Base-by-base conservation (phyloP, 2,888 invertebrate genomes). In the Opisthograptis luteolata region DNA sequence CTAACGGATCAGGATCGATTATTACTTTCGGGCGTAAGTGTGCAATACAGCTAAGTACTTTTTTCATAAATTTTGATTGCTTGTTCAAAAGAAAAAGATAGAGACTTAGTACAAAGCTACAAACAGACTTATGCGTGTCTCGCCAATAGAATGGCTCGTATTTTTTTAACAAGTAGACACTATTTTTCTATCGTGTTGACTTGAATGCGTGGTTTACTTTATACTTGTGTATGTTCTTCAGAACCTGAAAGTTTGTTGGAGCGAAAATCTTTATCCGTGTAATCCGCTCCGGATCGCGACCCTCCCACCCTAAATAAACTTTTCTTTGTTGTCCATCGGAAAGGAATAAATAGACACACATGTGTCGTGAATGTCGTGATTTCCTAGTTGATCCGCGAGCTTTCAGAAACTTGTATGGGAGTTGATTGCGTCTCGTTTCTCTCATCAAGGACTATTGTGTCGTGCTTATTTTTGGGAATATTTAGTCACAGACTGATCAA, bases 261-360 rank as follows among this genome's bases (percentile, higher is more conserved):
- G 37, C 31, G 37, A 19, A 41, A 48, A 45, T 41, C 28, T 39
- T 36, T 35, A 37, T 55, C 50, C 42, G 49, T 60, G 66, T 73
- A 70, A 70, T 70, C 68, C 63, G 62, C 68, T 69, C 62, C 52
- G 65, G 59, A 56, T 64, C 68, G 68, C 74, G 74, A 73, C 76
- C 76, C 58, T 62, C 61, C 43, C 50, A 60, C 58, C 60, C 63
- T 61, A 62, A 53, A 64, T 58, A 62, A 60, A 59, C 48, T 60
- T 59, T 59, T 51, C 66, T 62, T 68, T 62, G 61, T 58, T 60
- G 57, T 40, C 56, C 45, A 39, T 58, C 45, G 34, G 47, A 53
- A 43, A 42, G 41, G 47, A 52, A 52, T 49, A 55, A 57, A 55
- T 53, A 55, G 48, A 40, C 48, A 53, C 48, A 57, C 53, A 51